phyloP scores from a whole-genome alignment of 2,888 invertebrate species.

The Nysson spinosus region DNA sequence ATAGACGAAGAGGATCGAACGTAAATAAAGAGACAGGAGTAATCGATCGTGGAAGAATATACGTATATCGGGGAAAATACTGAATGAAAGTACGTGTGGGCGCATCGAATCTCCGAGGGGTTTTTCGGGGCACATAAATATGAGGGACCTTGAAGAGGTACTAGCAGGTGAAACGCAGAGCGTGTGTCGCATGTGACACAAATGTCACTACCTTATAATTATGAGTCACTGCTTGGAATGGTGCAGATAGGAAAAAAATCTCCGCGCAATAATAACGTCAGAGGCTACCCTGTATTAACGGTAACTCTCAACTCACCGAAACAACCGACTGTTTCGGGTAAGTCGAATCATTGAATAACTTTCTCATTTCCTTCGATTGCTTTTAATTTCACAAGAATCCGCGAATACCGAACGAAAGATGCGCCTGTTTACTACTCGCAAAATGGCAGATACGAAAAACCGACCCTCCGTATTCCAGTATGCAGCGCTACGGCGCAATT shows the following conservation, averaged over 20 bases:
- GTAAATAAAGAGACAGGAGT: conserved; percentile 10
- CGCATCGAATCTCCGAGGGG: conserved; percentile 13
- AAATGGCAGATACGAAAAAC: conserved; percentile 48
- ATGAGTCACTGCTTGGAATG: conserved; percentile 54
- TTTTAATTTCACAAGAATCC: not conserved
- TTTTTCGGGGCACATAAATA: conserved; percentile 29
- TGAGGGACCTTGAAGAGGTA: conserved; percentile 45
- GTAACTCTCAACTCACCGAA: not conserved
- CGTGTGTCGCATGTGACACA: conserved; percentile 46
- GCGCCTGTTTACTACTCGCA: conserved; percentile 49
- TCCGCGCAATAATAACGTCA: not conserved
- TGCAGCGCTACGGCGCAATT: conserved; percentile 14
- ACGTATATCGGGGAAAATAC: not conserved
- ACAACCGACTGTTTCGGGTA: not conserved
- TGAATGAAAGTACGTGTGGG: conserved; percentile 12
- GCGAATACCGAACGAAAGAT: conserved; percentile 15
- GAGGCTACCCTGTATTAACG: conserved; percentile 1
- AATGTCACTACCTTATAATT: conserved; percentile 62
- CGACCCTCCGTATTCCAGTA: not conserved
- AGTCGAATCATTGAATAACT: not conserved
- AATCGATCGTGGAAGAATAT: not conserved
- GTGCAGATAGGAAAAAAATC: conserved; percentile 24
- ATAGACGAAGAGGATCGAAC: conserved; percentile 6
- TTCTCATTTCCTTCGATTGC: too few species aligned
- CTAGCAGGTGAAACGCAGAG: conserved; percentile 43